Evolutionary conservation across 2,797 vertebrate genomes (phyloP).

Genomic region (Lophius americanus): DNA sequence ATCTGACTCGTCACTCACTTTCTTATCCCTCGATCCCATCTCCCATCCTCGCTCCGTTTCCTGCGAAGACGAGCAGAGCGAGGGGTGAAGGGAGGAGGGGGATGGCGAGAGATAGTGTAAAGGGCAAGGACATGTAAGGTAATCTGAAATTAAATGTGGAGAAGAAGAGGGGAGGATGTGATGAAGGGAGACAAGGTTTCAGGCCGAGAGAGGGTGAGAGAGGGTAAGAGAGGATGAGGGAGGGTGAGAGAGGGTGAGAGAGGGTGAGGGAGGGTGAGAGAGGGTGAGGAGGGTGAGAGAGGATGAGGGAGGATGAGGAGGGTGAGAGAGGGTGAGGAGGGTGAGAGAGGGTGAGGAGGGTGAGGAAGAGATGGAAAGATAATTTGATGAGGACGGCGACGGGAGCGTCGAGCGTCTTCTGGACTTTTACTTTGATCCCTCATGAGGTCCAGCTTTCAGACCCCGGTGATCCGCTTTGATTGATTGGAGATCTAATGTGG

Average conservation of each 20-base stretch:
- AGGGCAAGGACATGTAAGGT: conserved; percentile 37
- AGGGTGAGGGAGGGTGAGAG: conserved; percentile 20
- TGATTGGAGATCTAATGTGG: conserved; percentile 34
- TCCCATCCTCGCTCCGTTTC: conserved; percentile 19
- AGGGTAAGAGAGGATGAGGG: conserved; percentile 20
- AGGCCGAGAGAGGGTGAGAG: conserved; percentile 21
- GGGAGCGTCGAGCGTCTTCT: not conserved
- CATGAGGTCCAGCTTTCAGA: not conserved
- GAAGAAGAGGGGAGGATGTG: not conserved
- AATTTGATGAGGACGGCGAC: conserved; percentile 54
- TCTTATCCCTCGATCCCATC: conserved; percentile 45
- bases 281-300: conserved; percentile 38
- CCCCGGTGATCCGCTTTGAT: conserved; percentile 23
- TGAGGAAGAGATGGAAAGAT: conserved; percentile 45
- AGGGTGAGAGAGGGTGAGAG: conserved; percentile 30
- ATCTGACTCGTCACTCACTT: conserved; percentile 47
- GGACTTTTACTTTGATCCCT: conserved; percentile 58
- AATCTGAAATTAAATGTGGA: conserved; percentile 25
- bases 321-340: conserved; percentile 5
- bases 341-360: conserved; percentile 31
- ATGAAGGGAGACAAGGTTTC: not conserved
- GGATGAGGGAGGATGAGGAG: conserved; percentile 41
- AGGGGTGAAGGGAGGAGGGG: not conserved
- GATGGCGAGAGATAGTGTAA: conserved; percentile 44
- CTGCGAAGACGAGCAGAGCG: conserved; percentile 31